phyloP scores from a whole-genome alignment of 2,888 invertebrate genomes.

The Anaspis maculata region DNA sequence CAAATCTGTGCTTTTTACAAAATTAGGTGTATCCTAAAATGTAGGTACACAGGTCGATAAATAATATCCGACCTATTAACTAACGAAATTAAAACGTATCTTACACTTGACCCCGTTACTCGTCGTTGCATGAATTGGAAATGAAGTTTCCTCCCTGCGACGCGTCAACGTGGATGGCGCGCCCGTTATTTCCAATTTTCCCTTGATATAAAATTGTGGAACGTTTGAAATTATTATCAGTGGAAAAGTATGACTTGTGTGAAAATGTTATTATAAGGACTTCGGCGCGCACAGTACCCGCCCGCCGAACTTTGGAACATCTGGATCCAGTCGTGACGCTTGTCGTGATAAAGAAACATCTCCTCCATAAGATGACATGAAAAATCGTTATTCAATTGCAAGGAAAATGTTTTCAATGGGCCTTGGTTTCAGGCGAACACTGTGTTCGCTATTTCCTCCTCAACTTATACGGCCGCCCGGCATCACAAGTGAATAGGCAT shows the following conservation, averaged over 20 bases:
- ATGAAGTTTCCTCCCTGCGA: constrained; percentile 6
- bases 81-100: constrained; percentile 11
- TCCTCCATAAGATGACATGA: constrained; percentile 21
- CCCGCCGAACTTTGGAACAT: constrained; percentile 20
- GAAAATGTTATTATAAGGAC: constrained; percentile 26
- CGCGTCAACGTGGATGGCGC: neutral
- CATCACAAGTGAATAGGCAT: no score
- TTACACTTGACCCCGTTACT: constrained; percentile 10
- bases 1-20: no score
- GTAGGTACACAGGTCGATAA: no score
- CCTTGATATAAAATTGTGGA: constrained; percentile 8
- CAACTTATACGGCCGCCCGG: no score
- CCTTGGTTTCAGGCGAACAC: no score
- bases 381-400: constrained; percentile 28
- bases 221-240: constrained; percentile 13
- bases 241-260: constrained; percentile 15
- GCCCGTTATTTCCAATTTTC: constrained; percentile 8
- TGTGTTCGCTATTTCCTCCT: no score
- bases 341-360: constrained; percentile 26
- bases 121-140: constrained; percentile 5
- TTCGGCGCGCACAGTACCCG: no score
- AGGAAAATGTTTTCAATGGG: no score
- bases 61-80: neutral
- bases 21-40: no score
- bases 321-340: constrained; percentile 21